phyloP scores from a whole-genome alignment of 92 coral and sea anemone genomes.

The Epizoanthus fatuus region DNA sequence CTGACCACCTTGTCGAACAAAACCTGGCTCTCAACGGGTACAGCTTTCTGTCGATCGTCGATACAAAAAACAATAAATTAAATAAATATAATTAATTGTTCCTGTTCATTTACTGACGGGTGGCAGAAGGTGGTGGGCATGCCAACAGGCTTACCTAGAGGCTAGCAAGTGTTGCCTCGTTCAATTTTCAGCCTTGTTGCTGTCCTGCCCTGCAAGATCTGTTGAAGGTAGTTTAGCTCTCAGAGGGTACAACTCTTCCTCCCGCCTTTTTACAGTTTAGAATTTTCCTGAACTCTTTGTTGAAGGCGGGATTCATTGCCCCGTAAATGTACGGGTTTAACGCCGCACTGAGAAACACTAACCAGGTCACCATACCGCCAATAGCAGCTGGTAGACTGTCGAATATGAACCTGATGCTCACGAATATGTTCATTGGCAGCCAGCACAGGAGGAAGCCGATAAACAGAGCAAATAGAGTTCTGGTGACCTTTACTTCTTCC shows the following conservation, averaged over 20 bases:
- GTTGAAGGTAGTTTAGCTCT: neutral
- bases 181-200: too few relatives aligned
- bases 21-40: too few relatives aligned
- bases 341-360: conserved; percentile 9
- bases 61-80: too few relatives aligned
- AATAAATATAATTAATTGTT: too few relatives aligned
- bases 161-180: too few relatives aligned
- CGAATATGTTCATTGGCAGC: conserved; percentile 37
- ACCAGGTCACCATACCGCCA: conserved; percentile 20
- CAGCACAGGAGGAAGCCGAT: conserved; percentile 26
- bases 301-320: conserved; percentile 19
- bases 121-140: too few relatives aligned
- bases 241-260: conserved; percentile 23
- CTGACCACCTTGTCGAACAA: too few relatives aligned
- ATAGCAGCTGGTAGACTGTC: conserved; percentile 1
- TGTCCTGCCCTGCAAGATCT: too few relatives aligned
- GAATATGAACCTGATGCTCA: conserved; percentile 17
- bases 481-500: conserved; percentile 23
- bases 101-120: too few relatives aligned
- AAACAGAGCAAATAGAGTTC: conserved; percentile 19
- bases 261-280: neutral
- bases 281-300: conserved; percentile 30
- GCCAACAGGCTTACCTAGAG: too few relatives aligned
- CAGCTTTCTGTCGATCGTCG: too few relatives aligned
- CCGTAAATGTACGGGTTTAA: conserved; percentile 26